Base-by-base conservation (phyloP, 2,797 vertebrate genomes). In the Chelon labrosus region DNA sequence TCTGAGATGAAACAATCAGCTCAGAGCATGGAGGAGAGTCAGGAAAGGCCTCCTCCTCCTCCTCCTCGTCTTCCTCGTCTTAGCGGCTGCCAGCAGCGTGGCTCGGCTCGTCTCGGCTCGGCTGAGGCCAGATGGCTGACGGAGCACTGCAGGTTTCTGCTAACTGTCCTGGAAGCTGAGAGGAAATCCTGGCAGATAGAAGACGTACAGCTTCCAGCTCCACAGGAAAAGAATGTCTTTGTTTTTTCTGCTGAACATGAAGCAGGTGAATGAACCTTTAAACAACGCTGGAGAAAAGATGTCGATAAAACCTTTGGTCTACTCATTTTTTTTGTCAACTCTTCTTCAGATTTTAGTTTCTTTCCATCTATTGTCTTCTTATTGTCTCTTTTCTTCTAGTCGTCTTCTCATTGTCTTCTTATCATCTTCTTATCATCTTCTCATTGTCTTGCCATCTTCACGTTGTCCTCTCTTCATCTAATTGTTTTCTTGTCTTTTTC, bases 81-180 rank as follows among this genome's bases (percentile, higher is more conserved):
- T 16, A 0, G 41, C 35, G n/a, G 49, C 54, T 83, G 80, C 77
- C 84, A 75, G 84, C 56, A 47, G 64, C 47, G 1, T n/a, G 42
- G 3, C 31, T 54, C n/a, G 41, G 9, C 2, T 63, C 42, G 1
- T 16, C 73, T 77, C 80, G 77, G 73, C 37, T 69, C 60, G 51
- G 58, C 61, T 10, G 3, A 35, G 14, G 50, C 73, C 84, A 84
- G 82, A 80, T 82, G 85, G 78, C 63, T 27, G 75, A 27, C n/a
- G 14, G 70, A 67, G 50, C 14, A 44, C 14, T 7, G 14, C 14
- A 20, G 41, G 16, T 38, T 73, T 37, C 61, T 70, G 61, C 41
- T 59, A 44, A 65, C 19, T 7, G 41, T 37, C 47, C 35, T 38
- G 67, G 59, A 69, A n/a, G 70, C 70, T 38, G 39, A 19, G 0